A percentile compares a stretch with the other conserved stretches of the same genome.
phyloP scores from a whole-genome alignment of 2,113 vertebrate genomes.

The Datnioides undecimradiatus region DNA sequence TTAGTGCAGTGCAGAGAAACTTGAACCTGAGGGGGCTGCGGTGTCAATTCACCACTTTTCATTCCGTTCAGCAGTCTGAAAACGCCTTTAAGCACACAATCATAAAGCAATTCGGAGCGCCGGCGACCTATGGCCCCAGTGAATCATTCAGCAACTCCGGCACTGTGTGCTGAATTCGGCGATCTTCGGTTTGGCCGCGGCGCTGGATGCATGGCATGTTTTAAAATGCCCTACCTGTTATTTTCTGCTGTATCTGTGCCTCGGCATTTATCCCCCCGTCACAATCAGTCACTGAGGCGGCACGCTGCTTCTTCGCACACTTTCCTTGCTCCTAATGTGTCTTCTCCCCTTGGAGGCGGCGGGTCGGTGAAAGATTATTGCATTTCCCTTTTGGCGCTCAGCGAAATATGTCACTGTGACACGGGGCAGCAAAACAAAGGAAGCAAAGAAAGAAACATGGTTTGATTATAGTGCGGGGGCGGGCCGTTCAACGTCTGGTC shows the following conservation, averaged over 20 bases:
- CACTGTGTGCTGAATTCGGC: slow-evolving; percentile 38
- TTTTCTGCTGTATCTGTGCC: background rate
- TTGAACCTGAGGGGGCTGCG: background rate
- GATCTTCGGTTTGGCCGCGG: background rate
- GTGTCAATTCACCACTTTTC: slow-evolving; percentile 36
- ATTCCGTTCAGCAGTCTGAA: slow-evolving; percentile 35
- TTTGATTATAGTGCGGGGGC: background rate
- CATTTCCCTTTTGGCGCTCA: slow-evolving; percentile 15
- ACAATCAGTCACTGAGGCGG: slow-evolving; percentile 14
- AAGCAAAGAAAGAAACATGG: slow-evolving; percentile 15
- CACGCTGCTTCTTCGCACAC: background rate
- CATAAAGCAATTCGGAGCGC: slow-evolving; percentile 63
- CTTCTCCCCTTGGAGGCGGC: slow-evolving; percentile 41
- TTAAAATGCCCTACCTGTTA: background rate
- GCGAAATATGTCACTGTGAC: slow-evolving; percentile 15
- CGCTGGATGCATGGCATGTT: slow-evolving; percentile 26
- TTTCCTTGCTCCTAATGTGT: slow-evolving; percentile 31
- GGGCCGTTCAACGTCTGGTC: background rate
- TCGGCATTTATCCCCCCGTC: slow-evolving; percentile 12
- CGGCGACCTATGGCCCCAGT: slow-evolving; percentile 45
- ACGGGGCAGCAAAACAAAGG: slow-evolving; percentile 1
- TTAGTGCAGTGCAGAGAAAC: background rate
- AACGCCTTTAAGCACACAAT: slow-evolving; percentile 62
- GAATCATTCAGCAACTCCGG: slow-evolving; percentile 61
- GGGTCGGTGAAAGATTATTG: slow-evolving; percentile 30